phyloP scores from a whole-genome alignment of 2,797 vertebrate species.

The Cossypha heuglini region DNA sequence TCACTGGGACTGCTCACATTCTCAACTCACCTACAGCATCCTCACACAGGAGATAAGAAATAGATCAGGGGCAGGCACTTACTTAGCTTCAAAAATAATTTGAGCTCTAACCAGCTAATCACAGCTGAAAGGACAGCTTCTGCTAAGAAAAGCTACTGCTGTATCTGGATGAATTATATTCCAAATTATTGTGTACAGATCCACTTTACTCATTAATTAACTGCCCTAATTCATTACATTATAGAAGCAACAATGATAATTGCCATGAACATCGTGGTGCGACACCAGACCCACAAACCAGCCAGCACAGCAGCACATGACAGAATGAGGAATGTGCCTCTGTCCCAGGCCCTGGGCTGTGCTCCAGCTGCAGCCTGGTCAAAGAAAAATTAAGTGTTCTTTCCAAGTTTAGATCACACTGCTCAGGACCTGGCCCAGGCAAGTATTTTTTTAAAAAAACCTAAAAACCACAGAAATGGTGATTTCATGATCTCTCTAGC shows the following conservation, averaged over 20 bases:
- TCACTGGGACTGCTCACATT: neutral
- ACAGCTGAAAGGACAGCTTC: neutral
- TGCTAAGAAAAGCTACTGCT: neutral
- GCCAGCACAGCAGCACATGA: neutral
- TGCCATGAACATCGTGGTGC: fast-evolving
- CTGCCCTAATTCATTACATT: neutral
- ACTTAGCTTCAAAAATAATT: neutral
- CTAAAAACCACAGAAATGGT: fast-evolving
- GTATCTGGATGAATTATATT: neutral
- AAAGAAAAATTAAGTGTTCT: neutral
- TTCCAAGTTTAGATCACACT: neutral
- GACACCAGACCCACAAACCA: neutral
- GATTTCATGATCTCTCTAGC: neutral
- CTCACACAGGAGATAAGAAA: neutral
- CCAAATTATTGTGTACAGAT: neutral
- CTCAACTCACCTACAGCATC: neutral
- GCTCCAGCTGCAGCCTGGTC: neutral
- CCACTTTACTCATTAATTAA: neutral
- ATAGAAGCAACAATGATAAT: neutral
- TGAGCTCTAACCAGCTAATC: neutral
- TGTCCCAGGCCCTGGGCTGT: neutral
- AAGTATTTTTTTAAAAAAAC: neutral
- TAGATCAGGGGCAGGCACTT: neutral
- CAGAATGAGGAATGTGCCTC: neutral
- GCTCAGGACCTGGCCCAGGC: neutral